These are phyloP conservation scores for Acanthornis magna DNA, from an alignment of 2,797 vertebrate genomes.

Conservation along the genomic window DNA sequence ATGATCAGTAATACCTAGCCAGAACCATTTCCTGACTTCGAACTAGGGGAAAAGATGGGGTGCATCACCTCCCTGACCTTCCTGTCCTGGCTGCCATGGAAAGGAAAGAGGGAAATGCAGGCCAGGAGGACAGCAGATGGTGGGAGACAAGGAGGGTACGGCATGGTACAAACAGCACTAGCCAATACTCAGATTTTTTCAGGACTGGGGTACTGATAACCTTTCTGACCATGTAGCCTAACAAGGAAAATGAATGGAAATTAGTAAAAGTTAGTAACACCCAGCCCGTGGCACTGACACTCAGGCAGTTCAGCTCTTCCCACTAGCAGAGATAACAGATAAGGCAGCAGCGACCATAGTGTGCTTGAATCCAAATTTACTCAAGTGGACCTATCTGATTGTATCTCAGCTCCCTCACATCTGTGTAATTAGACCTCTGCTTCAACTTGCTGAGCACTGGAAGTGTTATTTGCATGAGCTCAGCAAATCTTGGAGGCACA, in stretches of 20 bases:
- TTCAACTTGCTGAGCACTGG: not conserved
- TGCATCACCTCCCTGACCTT: not conserved
- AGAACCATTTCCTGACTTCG: not conserved
- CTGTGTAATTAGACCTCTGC: not conserved
- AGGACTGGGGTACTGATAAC: not conserved
- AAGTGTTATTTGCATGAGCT: not conserved
- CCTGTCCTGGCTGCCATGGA: not conserved
- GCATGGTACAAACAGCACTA: not conserved
- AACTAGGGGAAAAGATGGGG: not conserved
- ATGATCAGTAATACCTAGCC: not conserved
- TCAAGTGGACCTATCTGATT: not conserved
- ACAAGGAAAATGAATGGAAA: not conserved
- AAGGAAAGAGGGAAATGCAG: not conserved
- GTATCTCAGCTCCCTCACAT: not conserved
- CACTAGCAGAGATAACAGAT: not conserved
- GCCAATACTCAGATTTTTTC: not conserved
- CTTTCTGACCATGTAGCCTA: not conserved
- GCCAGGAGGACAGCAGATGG: not conserved
- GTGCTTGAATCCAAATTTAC: not conserved
- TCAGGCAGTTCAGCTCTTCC: not conserved
- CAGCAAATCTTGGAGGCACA: not conserved
- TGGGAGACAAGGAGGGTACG: not conserved
- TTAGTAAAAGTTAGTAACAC: not conserved
- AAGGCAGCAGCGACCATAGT: not conserved
- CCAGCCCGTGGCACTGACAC: fast-evolving